Base-by-base conservation (phyloP, 64 coral and sea anemone genomes). In the Orbicella faveolata region DNA sequence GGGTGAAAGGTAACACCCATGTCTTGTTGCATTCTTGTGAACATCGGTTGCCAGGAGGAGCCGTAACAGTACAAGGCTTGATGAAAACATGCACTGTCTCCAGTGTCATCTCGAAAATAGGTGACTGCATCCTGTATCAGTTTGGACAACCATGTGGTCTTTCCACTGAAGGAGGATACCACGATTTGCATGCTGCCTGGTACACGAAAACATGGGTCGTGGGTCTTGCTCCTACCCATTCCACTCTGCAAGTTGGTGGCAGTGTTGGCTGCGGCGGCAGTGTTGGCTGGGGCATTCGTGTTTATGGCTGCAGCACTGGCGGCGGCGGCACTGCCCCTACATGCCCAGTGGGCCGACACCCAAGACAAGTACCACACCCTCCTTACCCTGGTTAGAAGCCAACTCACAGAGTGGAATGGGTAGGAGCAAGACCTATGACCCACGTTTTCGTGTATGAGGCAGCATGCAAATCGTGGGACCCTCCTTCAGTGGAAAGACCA, bases 1-100 rank as follows among this genome's bases (percentile, higher is more conserved):
- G 30, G 30, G 2, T 81, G 20, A 21, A 26, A 25, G 7, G 21
- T 41, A 0, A 13, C 79, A 13, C 16, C 18, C 79, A 81, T 59
- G 52, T 53, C 52, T 20, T 81, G 16, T 54, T 52, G n/a, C 39
- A 81, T 54, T 52, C 51, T n/a, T n/a, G 37, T 61, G 30, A 81
- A 81, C 51, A 81, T 4, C 2, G 41, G 4, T 54, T 81, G 79
- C 48, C 48, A 81, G 9, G 13, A 4, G 61, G 48, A 57, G 79
- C 79, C 79, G 33, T 81, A 81, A 18, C 79, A 81, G n/a, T 81
- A 81, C 18, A 81, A 17, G 15, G 19, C 63, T 66, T 13, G 16
- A 20, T 17, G 15, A 0, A 66, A 66, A 66, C 21, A 21, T 4
- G 4, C 5, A 66, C 16, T 17, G 16, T 17, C 5, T 4, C 63